Conservation (phyloP, 2,113 vertebrate species). For the Naja naja region DNA sequence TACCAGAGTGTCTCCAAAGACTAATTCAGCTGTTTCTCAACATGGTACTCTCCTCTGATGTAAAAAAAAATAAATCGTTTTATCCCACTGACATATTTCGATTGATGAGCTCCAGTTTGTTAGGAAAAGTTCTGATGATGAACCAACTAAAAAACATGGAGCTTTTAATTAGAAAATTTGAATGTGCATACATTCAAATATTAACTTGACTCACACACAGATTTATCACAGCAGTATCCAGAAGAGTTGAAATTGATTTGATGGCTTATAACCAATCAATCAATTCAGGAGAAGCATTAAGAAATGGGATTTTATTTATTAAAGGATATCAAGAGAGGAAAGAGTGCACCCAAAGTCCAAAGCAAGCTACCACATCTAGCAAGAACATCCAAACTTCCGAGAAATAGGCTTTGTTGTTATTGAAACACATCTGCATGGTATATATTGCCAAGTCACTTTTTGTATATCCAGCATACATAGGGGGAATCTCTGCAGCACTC, state of each 20-base stretch:
- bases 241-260: too few species aligned
- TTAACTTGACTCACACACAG: too few species aligned
- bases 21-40: not conserved
- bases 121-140: not conserved
- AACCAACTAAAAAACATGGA: not conserved
- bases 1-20: not conserved
- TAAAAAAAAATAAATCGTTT: too few species aligned
- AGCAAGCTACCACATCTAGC: too few species aligned
- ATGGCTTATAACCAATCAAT: too few species aligned
- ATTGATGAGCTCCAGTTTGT: too few species aligned
- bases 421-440: not conserved
- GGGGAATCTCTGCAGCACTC: not conserved
- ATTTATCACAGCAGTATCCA: too few species aligned
- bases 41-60: too few species aligned
- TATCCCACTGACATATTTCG: too few species aligned
- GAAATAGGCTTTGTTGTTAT: not conserved
- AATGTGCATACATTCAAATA: too few species aligned
- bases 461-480: not conserved
- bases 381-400: not conserved
- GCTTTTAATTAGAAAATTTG: not conserved
- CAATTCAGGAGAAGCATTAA: not conserved
- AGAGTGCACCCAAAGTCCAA: not conserved
- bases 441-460: not conserved
- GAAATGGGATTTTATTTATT: not conserved
- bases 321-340: too few species aligned